Evolutionary conservation across 1,140 invertebrate species (phyloP), one percentile per base, ranked within the genome.

Genomic region (Megalonaias nervosa): DNA sequence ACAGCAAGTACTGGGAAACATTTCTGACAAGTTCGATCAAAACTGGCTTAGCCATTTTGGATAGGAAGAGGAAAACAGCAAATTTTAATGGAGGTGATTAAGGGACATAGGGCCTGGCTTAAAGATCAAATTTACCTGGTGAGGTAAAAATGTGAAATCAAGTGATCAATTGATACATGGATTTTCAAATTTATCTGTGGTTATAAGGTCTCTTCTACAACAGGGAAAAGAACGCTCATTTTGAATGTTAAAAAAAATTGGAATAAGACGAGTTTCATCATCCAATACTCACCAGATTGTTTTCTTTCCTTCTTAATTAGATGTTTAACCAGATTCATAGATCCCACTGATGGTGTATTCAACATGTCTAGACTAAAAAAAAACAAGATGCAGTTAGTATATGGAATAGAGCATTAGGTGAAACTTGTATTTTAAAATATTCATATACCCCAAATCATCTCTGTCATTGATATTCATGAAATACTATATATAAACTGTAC

Each of bases 301-400:
- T 71, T n/a, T 59, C 79, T 80, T 74, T 90, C 90, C 48, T 85
- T 80, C 23, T 88, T 87, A 16, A 88, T 82, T 0, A 91, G 80
- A 81, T 89, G 88, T 70, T 87, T 86, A 3, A 91, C 87, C 80
- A 91, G 84, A 76, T 91, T 91, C 85, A 90, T 88, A 14, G 90
- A 86, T 3, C 88, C 89, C 64, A 76, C 82, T 56, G 86, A 76
- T 13, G 87, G 89, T 17, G 81, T 79, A 26, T 79, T 74, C 67
- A 88, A 68, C 72, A 88, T 68, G 58, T 88, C 85, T 26, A 87
- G 66, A 74, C 88, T 87, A 81, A 77, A 87, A 83, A 71, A 26
- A 62, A 66, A 69, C 38, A 71, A 48, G 6, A 48, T 48, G 38
- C 38, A 11, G 38, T 48, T 48, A 48, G 0, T 6, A 48, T 48